phyloP scores from a whole-genome alignment of 2,888 invertebrate genomes.

The Ormyrus pomaceus region DNA sequence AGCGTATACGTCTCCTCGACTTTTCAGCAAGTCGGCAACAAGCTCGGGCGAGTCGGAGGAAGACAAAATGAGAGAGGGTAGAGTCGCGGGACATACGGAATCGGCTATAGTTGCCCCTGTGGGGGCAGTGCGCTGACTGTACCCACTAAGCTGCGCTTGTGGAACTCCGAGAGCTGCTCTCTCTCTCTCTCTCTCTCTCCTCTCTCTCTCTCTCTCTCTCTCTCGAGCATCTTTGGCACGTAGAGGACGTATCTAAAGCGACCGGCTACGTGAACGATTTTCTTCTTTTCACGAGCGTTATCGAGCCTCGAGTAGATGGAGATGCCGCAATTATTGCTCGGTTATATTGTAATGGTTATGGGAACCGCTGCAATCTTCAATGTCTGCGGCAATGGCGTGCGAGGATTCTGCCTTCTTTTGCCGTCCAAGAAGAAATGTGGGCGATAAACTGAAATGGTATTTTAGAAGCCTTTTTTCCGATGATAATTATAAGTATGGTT shows the following conservation, averaged over 20 bases:
- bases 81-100: slow-evolving; percentile 64
- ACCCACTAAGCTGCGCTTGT: slow-evolving; percentile 3
- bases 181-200: no score
- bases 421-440: background rate
- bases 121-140: slow-evolving; percentile 72
- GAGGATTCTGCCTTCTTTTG: slow-evolving; percentile 1
- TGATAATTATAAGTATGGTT: no score
- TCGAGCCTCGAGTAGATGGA: no score
- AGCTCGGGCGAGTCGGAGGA: slow-evolving; percentile 64
- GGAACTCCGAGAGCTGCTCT: background rate
- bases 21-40: slow-evolving; percentile 72
- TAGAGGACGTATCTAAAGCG: background rate
- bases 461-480: no score
- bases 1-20: background rate
- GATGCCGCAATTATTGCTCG: no score
- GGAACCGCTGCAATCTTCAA: background rate
- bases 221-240: slow-evolving; percentile 19
- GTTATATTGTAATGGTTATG: background rate
- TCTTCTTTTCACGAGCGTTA: background rate
- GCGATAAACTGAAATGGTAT: no score
- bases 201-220: no score
- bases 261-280: background rate
- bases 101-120: slow-evolving; percentile 71
- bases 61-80: background rate
- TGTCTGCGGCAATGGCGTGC: no score